These are phyloP conservation scores for Cromileptes altivelis DNA, from an alignment of 2,113 vertebrate species.

Conservation along the genomic window DNA sequence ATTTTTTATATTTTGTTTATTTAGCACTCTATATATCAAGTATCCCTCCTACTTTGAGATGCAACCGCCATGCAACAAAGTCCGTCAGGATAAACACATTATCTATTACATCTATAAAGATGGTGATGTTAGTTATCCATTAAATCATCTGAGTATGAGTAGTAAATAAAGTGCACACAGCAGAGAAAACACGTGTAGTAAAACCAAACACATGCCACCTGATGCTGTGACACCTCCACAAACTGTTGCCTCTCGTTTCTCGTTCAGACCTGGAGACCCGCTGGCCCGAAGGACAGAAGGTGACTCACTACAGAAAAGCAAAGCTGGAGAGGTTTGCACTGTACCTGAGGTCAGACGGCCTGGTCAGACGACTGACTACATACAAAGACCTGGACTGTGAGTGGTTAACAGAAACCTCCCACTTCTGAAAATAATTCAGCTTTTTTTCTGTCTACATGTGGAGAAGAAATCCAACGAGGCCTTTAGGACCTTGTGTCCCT, in stretches of 20 bases:
- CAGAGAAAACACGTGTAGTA: not conserved
- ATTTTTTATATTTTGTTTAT: too few species aligned
- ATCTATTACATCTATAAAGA: not conserved
- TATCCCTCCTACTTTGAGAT: too few species aligned
- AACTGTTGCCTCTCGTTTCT: not conserved
- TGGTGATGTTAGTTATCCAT: too few species aligned
- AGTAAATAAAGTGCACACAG: not conserved
- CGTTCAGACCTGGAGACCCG: conserved; percentile 88
- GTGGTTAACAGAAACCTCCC: conserved; percentile 38
- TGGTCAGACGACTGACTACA: conserved; percentile 85
- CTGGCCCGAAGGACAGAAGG: conserved; percentile 85
- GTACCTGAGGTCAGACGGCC: conserved; percentile 82
- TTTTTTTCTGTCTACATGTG: too few species aligned
- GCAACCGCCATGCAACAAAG: too few species aligned
- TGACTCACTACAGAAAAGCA: conserved; percentile 85
- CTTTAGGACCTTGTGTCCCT: not conserved
- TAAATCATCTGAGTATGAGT: too few species aligned
- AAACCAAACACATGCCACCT: not conserved
- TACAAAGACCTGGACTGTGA: conserved; percentile 88
- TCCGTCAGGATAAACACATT: too few species aligned
- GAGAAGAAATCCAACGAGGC: too few species aligned
- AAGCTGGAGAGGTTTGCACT: conserved; percentile 89
- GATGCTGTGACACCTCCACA: not conserved
- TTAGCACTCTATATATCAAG: too few species aligned
- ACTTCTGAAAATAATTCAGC: not conserved